Conservation (phyloP, 1,140 invertebrate species). For the Drosophila lacertosa region DNA sequence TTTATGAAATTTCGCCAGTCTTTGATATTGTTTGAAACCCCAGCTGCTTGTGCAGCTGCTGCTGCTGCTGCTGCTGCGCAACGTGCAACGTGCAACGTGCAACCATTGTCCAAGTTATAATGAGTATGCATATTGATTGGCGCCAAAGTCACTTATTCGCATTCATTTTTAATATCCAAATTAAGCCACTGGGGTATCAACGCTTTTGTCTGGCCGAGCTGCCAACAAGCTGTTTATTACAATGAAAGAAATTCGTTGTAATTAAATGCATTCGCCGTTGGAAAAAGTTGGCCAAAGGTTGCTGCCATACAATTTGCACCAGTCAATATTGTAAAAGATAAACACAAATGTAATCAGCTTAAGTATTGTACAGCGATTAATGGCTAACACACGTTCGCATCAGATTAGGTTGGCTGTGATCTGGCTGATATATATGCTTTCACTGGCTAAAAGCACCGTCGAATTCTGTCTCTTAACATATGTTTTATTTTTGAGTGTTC, state of each 20-base stretch:
- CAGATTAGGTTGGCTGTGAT: neutral
- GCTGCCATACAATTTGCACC: constrained; percentile 37
- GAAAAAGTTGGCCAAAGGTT: neutral
- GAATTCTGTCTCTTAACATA: neutral
- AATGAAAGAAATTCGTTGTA: constrained; percentile 7
- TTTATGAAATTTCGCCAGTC: neutral
- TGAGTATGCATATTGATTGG: constrained; percentile 20
- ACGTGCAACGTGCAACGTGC: neutral
- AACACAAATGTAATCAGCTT: constrained; percentile 50
- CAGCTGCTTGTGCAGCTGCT: neutral
- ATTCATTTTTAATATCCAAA: constrained; percentile 23
- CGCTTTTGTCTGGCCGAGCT: neutral
- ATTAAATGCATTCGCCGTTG: constrained; percentile 1
- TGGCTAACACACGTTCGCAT: constrained; percentile 6
- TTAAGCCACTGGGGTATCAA: constrained; percentile 4
- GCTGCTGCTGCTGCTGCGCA: neutral
- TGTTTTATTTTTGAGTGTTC: constrained; percentile 6
- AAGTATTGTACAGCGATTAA: constrained; percentile 40
- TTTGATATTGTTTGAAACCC: neutral
- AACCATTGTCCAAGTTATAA: constrained; percentile 5
- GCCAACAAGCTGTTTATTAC: constrained; percentile 7
- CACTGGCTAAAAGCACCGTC: neutral
- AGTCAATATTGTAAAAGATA: constrained; percentile 42
- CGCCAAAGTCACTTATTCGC: constrained; percentile 5
- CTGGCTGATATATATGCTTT: constrained; percentile 9